phyloP scores from a whole-genome alignment of 2,113 vertebrate genomes.

The Microtus richardsoni region DNA sequence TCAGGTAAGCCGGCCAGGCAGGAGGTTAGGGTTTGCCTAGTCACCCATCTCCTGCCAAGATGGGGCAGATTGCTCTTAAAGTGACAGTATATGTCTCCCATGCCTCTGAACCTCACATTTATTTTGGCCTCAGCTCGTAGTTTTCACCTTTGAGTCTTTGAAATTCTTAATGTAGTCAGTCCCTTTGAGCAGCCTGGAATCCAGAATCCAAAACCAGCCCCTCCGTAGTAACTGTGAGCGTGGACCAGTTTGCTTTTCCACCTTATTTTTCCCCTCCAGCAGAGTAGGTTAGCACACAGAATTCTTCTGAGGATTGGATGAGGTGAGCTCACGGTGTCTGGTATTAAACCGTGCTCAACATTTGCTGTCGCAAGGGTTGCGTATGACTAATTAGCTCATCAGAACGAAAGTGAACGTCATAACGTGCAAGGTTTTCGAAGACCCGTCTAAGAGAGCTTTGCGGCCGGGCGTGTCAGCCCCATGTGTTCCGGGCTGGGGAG shows the following conservation, averaged over 20 bases:
- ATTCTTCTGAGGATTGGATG: neutral
- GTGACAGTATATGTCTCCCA: neutral
- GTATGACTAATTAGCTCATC: neutral
- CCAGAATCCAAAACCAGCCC: neutral
- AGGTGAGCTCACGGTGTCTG: neutral
- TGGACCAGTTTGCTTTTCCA: neutral
- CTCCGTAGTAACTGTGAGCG: neutral
- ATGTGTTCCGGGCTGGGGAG: neutral
- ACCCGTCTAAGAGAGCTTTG: neutral
- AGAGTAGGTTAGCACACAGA: neutral
- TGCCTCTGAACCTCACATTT: neutral
- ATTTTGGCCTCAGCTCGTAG: neutral
- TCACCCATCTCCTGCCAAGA: conserved; percentile 16
- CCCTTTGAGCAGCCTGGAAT: neutral
- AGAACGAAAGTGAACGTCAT: neutral
- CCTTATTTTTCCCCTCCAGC: neutral
- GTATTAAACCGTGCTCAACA: neutral
- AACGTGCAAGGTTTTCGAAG: neutral
- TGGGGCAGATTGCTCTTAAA: conserved; percentile 33
- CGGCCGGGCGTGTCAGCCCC: neutral
- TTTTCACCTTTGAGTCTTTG: neutral
- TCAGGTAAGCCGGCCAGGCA: conserved; percentile 89
- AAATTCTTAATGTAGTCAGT: neutral
- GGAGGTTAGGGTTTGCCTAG: conserved; percentile 62
- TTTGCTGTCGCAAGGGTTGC: neutral